A percentile compares a stretch with the other conserved stretches of the same genome.
Conservation (phyloP, 2,797 vertebrate species). For the Poeciliopsis paucimaculata region DNA sequence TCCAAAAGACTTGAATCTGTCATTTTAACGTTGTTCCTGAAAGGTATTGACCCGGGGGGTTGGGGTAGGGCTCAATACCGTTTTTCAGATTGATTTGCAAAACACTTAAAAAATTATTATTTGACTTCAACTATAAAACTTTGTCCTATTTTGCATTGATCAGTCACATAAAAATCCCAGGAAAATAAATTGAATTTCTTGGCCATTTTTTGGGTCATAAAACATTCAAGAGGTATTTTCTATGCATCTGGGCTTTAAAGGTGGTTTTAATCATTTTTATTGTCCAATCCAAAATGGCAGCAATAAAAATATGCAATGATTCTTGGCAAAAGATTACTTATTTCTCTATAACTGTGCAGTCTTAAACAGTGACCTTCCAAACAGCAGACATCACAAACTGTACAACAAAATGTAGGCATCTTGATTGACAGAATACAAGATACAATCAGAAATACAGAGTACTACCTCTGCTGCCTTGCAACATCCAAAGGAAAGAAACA, state of each 20-base stretch:
- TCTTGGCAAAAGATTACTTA: not conserved
- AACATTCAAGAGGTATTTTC: not conserved
- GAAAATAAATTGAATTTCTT: not conserved
- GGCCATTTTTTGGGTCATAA: not conserved
- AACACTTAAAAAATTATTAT: not conserved
- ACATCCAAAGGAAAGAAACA: not conserved
- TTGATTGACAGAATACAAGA: not conserved
- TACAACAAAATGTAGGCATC: not conserved
- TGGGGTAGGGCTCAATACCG: no score
- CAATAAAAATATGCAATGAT: not conserved
- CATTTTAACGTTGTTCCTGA: not conserved
- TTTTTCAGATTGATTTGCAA: not conserved
- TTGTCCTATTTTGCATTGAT: not conserved
- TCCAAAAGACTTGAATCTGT: not conserved
- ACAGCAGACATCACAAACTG: not conserved
- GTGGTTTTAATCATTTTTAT: not conserved
- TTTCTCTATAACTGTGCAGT: not conserved
- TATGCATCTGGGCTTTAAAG: not conserved
- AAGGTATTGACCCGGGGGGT: not conserved
- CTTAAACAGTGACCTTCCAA: not conserved
- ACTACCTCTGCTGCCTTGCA: not conserved
- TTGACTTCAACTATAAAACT: not conserved
- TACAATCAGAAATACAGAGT: conserved; percentile 11
- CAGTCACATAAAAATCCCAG: not conserved
- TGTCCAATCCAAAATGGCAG: not conserved